Percentiles rank a stretch among this genome's conserved stretches.
phyloP scores from a whole-genome alignment of 2,888 invertebrate species.

The Drosophila stalkeri region DNA sequence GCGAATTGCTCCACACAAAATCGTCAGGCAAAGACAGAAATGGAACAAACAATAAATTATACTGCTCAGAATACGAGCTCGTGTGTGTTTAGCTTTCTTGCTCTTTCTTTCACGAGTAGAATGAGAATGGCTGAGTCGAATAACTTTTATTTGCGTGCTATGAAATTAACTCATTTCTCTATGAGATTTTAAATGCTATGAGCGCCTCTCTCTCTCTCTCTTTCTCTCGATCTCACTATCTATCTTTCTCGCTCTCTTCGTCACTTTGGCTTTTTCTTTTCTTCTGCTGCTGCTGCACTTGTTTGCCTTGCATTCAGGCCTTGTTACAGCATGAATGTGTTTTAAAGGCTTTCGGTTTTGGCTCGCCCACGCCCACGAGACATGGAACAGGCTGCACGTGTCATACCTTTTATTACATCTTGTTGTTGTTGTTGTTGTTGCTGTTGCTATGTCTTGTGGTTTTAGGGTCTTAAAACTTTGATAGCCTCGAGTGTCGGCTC shows the following conservation, averaged over 20 bases:
- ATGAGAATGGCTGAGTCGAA: no score
- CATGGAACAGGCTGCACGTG: conserved; percentile 47
- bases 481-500: conserved; percentile 52
- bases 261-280: background rate
- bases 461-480: conserved; percentile 64
- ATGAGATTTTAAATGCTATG: background rate
- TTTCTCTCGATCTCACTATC: background rate
- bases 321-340: conserved; percentile 17
- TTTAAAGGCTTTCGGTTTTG: conserved; percentile 36
- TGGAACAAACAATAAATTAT: no score
- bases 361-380: conserved; percentile 18
- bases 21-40: no score
- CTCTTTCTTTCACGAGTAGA: no score
- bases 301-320: conserved; percentile 1
- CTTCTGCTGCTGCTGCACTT: background rate
- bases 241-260: background rate
- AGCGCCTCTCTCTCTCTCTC: background rate
- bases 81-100: no score
- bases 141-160: no score
- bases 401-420: conserved; percentile 20
- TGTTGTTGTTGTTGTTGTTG: conserved; percentile 12
- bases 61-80: no score
- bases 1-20: no score
- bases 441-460: conserved; percentile 20
- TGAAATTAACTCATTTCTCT: background rate